A percentile compares a stretch with the other conserved stretches of the same genome.
These are phyloP conservation scores for Morelia viridis DNA, from an alignment of 2,797 vertebrate species.

Conservation along the genomic window DNA sequence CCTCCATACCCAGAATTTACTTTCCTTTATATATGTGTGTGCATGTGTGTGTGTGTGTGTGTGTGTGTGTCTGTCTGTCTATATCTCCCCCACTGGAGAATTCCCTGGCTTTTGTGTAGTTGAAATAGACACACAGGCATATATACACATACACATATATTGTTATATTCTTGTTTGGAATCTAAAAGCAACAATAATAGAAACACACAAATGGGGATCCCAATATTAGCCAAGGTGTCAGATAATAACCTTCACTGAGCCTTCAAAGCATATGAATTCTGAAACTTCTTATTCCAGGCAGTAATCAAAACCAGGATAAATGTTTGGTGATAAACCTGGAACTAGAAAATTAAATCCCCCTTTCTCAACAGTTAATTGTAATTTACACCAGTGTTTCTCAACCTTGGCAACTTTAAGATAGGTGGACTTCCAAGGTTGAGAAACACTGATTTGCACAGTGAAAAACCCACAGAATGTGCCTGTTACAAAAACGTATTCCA, in stretches of 20 bases:
- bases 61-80: no score
- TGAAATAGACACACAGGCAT: no score
- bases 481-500: background rate
- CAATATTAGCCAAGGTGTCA: background rate
- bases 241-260: background rate
- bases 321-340: background rate
- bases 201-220: background rate
- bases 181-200: background rate
- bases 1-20: background rate
- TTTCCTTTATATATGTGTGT: background rate
- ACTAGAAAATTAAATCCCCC: background rate
- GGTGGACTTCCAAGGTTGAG: background rate
- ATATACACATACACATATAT: no score
- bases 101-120: no score
- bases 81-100: no score
- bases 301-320: background rate
- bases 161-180: background rate
- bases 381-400: background rate
- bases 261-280: background rate
- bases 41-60: background rate
- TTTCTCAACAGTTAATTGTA: background rate
- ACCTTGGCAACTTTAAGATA: background rate
- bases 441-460: background rate
- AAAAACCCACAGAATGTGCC: background rate
- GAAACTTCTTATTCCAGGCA: background rate